Base-by-base conservation (phyloP, 2,888 invertebrate species). In the Furcula furcula region DNA sequence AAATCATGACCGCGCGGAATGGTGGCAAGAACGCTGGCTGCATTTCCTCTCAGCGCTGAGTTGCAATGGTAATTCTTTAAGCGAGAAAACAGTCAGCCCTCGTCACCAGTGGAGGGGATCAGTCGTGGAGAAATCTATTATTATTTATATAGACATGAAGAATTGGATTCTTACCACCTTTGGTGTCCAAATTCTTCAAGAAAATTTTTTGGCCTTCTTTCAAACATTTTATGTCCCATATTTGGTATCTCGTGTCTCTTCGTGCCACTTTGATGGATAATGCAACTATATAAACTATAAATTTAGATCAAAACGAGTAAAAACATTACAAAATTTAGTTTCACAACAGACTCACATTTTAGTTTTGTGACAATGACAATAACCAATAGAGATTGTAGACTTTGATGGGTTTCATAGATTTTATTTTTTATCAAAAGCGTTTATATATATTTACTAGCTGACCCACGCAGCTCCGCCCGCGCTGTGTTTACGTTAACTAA, bases 151-250 rank as follows among this genome's bases (percentile, higher is more conserved):
- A n/a, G n/a, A n/a, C n/a, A n/a, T 16, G 16, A 2, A 7, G 11
- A 1, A 14, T 15, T 7, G 2, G 7, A n/a, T 9, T 55, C 76
- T 60, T 52, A 83, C 87, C 76, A 41, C 87, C 87, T 71, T 81
- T 87, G 56, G 54, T 61, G 46, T 79, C 71, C 55, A 88, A 73
- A 47, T 41, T 80, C 65, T 75, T 85, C 43, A 88, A 34, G 57
- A 81, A 88, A 26, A 41, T 51, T 40, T 51, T 83, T 70, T 88
- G 87, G n/a, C 87, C 87, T 38, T 84, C 81, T 67, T 69, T 87
- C 56, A 69, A 38, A 57, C 73, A 75, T 46, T 68, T 77, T 53
- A 86, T 70, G 46, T 79, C 76, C 87, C 87, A 88, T 86, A 77
- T 65, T 73, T 85, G 83, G 51, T 73, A 86, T 46, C 70, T 76